phyloP scores from a whole-genome alignment of 2,888 invertebrate species.

The Coelinius sp. region DNA sequence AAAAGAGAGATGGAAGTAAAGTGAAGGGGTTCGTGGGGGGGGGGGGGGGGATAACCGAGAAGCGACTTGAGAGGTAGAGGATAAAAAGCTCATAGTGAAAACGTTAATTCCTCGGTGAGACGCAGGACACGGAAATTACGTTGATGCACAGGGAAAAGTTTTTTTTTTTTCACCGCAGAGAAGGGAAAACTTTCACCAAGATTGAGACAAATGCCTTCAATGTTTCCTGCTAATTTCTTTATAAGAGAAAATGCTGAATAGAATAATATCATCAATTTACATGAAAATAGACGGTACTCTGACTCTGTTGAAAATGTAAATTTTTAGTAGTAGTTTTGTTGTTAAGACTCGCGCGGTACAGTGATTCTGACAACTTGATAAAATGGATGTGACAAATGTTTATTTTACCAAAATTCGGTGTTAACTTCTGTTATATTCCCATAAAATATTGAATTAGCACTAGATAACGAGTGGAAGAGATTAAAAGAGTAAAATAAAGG shows the following conservation, averaged over 20 bases:
- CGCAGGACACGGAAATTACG: slow-evolving; percentile 41
- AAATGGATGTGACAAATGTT: slow-evolving; percentile 4
- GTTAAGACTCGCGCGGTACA: neutral
- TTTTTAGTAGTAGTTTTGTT: neutral
- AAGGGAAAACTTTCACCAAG: slow-evolving; percentile 32
- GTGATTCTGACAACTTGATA: neutral
- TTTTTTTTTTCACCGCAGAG: slow-evolving; percentile 28
- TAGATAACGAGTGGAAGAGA: neutral
- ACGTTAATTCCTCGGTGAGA: slow-evolving; percentile 38
- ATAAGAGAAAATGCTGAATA: slow-evolving; percentile 7
- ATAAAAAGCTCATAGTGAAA: slow-evolving; percentile 34
- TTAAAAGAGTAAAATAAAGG: neutral
- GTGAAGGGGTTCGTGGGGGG: neutral
- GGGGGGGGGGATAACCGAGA: neutral
- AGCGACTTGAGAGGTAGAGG: neutral
- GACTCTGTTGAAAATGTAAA: neutral
- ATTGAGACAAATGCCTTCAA: slow-evolving; percentile 38
- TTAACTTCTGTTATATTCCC: slow-evolving; percentile 1
- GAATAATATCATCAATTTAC: slow-evolving; percentile 12
- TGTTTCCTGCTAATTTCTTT: slow-evolving; percentile 17
- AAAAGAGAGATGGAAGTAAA: no score
- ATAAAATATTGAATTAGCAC: slow-evolving; percentile 7
- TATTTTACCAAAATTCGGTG: neutral
- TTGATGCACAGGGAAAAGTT: slow-evolving; percentile 36
- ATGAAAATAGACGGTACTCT: neutral